Evolutionary conservation across 2,888 invertebrate species (phyloP).

Genomic region (Chymomyza procnemis): DNA sequence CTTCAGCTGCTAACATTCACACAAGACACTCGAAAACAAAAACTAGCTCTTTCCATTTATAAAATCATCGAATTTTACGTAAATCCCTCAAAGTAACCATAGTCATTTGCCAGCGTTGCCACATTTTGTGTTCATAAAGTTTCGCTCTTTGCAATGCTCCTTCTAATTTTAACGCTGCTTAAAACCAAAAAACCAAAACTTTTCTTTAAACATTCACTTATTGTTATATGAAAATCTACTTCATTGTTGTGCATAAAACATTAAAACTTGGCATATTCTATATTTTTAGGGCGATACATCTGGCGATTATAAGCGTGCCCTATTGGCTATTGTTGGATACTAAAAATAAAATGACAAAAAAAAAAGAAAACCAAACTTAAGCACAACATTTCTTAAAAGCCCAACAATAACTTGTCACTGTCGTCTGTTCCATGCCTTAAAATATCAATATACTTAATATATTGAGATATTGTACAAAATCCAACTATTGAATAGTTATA

Average conservation of each 20-base stretch:
- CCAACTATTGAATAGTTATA: constrained; percentile 40
- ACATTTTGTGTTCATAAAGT: background rate
- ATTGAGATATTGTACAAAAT: constrained; percentile 54
- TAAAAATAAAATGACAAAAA: constrained; percentile 61
- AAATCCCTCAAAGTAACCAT: background rate
- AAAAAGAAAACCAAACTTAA: constrained; percentile 10
- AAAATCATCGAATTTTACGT: background rate
- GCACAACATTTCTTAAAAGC: constrained; percentile 2
- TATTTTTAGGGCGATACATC: constrained; percentile 91
- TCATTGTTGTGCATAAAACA: constrained; percentile 59
- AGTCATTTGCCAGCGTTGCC: background rate
- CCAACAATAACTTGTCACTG: constrained; percentile 44
- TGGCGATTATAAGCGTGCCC: constrained; percentile 94
- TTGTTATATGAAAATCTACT: constrained; percentile 9
- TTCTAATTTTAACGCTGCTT: background rate
- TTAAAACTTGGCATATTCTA: constrained; percentile 64
- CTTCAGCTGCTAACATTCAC: background rate
- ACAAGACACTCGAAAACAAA: background rate
- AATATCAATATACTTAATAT: constrained; percentile 16
- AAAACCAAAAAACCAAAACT: no score
- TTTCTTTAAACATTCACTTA: background rate
- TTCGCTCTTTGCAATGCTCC: background rate
- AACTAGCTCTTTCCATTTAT: background rate
- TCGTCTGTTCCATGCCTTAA: constrained; percentile 63
- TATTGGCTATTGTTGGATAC: constrained; percentile 87